Percentiles rank a stretch among this genome's conserved stretches.
Conservation (phyloP, 2,888 invertebrate species). For the Macropis europaea region DNA sequence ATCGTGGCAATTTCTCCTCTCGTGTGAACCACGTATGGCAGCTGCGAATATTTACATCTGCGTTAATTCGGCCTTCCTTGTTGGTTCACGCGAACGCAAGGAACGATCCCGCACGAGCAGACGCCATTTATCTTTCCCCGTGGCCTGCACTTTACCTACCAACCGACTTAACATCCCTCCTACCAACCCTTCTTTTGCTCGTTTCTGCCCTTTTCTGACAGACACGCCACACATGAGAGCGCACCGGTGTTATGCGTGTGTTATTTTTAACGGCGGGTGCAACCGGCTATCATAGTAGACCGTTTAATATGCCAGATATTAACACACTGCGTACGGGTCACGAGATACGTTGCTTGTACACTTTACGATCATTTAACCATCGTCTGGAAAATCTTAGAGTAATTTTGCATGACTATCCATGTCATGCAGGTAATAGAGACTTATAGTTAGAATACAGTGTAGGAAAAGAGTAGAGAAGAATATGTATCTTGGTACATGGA, state of each 20-base stretch:
- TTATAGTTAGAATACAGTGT: too few species aligned
- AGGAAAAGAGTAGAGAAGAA: too few species aligned
- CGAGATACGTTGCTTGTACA: too few species aligned
- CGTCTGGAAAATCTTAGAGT: too few species aligned
- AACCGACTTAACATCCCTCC: conserved; percentile 45
- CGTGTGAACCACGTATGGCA: conserved; percentile 18
- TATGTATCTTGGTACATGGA: too few species aligned
- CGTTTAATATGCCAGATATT: conserved; percentile 4
- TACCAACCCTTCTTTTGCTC: conserved; percentile 29
- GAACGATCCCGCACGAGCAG: conserved; percentile 14
- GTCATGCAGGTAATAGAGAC: too few species aligned
- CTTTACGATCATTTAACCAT: too few species aligned
- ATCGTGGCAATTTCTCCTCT: conserved; percentile 44
- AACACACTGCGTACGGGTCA: too few species aligned
- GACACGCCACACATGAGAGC: conserved; percentile 64
- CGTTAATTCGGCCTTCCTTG: conserved; percentile 41
- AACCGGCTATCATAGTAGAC: conserved; percentile 27
- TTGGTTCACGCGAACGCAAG: not conserved
- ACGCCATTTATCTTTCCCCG: conserved; percentile 46
- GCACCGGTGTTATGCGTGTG: conserved; percentile 53
- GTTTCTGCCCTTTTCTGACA: conserved; percentile 29
- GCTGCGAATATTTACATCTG: conserved; percentile 44
- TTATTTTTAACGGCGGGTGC: conserved; percentile 63
- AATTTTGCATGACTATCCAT: too few species aligned
- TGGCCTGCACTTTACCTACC: conserved; percentile 47